Conservation (phyloP, 1,140 invertebrate genomes). For the Drosophila ironensis region DNA sequence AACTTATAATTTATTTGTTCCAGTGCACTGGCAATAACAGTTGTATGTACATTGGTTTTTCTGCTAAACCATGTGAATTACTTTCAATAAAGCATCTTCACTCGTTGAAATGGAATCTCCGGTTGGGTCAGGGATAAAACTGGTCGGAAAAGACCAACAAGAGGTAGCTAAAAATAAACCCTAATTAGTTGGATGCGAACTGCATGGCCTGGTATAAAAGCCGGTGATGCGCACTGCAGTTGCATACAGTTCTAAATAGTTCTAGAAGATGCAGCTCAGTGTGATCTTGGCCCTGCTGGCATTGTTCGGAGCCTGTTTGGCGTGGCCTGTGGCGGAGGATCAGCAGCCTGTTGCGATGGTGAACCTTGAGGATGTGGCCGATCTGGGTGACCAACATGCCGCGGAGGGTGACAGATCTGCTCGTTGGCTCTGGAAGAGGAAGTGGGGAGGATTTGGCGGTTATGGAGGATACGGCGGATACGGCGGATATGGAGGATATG, state of each 20-base stretch:
- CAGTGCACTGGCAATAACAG: background rate
- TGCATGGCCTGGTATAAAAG: constrained; percentile 39
- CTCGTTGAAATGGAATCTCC: background rate
- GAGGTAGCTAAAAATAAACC: constrained; percentile 1
- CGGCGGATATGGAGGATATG: constrained; percentile 10
- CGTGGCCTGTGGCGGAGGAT: background rate
- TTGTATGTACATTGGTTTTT: background rate
- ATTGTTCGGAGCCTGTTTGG: no score
- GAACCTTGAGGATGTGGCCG: constrained; percentile 35
- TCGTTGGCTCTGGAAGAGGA: constrained; percentile 28
- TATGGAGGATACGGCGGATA: constrained; percentile 8
- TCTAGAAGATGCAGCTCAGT: constrained; percentile 21
- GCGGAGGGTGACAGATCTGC: constrained; percentile 20
- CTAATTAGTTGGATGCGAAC: constrained; percentile 36
- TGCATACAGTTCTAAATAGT: constrained; percentile 18
- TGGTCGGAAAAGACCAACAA: background rate
- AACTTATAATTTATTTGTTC: background rate
- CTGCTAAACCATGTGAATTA: background rate
- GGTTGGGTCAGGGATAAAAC: background rate
- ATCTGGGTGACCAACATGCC: constrained; percentile 37
- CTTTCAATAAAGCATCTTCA: background rate
- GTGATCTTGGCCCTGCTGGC: constrained; percentile 4
- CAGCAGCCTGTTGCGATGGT: background rate
- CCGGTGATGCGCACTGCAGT: background rate
- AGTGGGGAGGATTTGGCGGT: background rate